Conservation (phyloP, 2,888 invertebrate genomes). For the Oscheius sp. region DNA sequence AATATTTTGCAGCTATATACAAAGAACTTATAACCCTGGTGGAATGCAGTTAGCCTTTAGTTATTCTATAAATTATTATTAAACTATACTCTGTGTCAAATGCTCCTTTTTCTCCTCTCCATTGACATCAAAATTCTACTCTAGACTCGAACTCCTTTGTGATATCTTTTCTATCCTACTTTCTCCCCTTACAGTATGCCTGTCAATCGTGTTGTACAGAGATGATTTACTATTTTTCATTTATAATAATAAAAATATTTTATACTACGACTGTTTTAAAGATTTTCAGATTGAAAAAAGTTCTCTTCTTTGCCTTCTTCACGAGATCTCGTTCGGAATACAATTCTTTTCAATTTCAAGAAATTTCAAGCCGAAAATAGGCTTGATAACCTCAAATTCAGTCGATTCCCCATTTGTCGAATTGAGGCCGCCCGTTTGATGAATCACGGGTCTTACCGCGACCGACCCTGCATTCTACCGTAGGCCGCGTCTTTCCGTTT, state of each 20-base stretch:
- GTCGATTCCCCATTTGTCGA: too few species aligned
- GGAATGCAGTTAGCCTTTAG: background rate
- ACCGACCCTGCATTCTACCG: too few species aligned
- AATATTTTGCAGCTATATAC: too few species aligned
- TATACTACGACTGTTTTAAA: background rate
- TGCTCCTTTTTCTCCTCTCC: background rate
- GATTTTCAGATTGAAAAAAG: background rate
- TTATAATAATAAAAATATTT: conserved; percentile 1
- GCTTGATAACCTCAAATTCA: too few species aligned
- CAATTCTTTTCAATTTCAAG: too few species aligned
- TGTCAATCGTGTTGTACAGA: conserved; percentile 1
- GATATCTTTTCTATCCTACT: background rate
- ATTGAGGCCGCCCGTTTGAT: too few species aligned
- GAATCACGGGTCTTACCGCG: too few species aligned
- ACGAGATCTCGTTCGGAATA: too few species aligned
- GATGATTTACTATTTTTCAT: background rate
- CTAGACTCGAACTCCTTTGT: conserved; percentile 28
- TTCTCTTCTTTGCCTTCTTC: too few species aligned
- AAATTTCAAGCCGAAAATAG: too few species aligned
- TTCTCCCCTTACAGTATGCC: background rate
- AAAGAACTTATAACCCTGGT: background rate
- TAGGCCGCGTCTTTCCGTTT: too few species aligned
- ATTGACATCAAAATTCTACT: background rate
- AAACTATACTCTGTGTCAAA: background rate
- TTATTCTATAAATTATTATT: background rate